phyloP scores from a whole-genome alignment of 2,113 vertebrate genomes.

The Vidua chalybeata region DNA sequence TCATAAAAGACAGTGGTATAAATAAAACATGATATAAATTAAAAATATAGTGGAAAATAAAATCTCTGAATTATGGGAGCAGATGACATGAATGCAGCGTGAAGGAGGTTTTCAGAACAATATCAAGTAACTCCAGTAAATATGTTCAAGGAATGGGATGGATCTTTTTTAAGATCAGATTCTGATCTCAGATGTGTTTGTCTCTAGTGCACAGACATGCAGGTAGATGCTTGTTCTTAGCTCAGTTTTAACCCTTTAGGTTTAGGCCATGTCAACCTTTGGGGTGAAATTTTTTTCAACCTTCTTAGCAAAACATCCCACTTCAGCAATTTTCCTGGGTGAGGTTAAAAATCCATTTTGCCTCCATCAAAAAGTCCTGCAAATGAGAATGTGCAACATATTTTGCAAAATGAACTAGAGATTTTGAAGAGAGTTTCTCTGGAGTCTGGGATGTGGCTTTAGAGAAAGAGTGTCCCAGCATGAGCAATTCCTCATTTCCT shows the following conservation, averaged over 20 bases:
- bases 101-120: slow-evolving; percentile 31
- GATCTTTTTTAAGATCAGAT: not conserved
- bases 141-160: not conserved
- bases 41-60: slow-evolving; percentile 36
- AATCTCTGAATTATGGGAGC: not conserved
- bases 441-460: not conserved
- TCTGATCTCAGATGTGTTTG: not conserved
- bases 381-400: not conserved
- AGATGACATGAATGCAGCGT: not conserved
- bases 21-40: slow-evolving; percentile 66
- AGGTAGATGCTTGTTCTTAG: not conserved
- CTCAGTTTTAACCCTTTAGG: not conserved
- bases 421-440: not conserved
- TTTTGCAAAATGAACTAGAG: not conserved
- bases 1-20: slow-evolving; percentile 57
- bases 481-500: not conserved
- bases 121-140: not conserved
- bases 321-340: not conserved
- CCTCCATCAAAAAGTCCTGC: not conserved
- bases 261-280: not conserved
- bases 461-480: not conserved
- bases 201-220: not conserved
- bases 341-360: not conserved
- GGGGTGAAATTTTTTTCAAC: not conserved
- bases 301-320: not conserved